Percentiles rank a stretch among this genome's conserved stretches.
These are phyloP conservation scores for Menidia menidia DNA, from an alignment of 2,797 vertebrate genomes.

Conservation along the genomic window DNA sequence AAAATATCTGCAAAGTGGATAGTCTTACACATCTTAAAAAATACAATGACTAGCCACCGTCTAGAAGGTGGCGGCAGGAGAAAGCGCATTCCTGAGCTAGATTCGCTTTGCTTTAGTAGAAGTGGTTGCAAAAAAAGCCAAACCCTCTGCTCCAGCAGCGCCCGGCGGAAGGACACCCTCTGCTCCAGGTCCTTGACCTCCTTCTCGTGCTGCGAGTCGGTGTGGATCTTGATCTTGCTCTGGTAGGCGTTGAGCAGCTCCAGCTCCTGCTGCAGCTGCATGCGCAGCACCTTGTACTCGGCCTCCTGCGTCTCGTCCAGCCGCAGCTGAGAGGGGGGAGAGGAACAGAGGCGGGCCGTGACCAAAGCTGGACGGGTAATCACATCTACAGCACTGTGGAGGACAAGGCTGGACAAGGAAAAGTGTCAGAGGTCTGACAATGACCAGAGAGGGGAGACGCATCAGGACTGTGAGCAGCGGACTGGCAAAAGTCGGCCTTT, in stretches of 20 bases:
- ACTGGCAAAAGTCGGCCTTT: neutral
- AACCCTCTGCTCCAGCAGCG: slow-evolving; percentile 92
- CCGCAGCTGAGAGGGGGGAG: slow-evolving; percentile 81
- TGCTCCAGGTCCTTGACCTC: slow-evolving; percentile 93
- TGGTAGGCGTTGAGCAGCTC: slow-evolving; percentile 94
- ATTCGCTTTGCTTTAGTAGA: slow-evolving; percentile 19
- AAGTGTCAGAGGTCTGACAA: slow-evolving; percentile 16
- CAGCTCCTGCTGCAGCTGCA: slow-evolving; percentile 94
- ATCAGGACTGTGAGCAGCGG: slow-evolving; percentile 3
- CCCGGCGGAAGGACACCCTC: slow-evolving; percentile 91
- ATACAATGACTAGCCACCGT: neutral
- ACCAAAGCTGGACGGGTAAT: neutral
- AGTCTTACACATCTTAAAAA: neutral
- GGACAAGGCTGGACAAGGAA: slow-evolving; percentile 6
- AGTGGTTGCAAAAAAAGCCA: slow-evolving; percentile 36
- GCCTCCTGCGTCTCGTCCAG: slow-evolving; percentile 93
- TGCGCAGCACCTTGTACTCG: slow-evolving; percentile 91
- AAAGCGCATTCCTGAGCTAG: neutral
- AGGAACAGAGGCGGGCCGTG: neutral
- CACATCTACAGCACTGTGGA: slow-evolving; percentile 1
- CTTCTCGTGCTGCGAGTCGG: slow-evolving; percentile 90
- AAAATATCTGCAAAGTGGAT: no score
- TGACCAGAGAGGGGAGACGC: slow-evolving; percentile 9
- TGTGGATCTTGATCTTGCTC: slow-evolving; percentile 97
- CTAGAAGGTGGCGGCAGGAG: slow-evolving; percentile 1